Conservation (phyloP, 1,140 invertebrate species). For the Polypedilum vanderplanki region DNA sequence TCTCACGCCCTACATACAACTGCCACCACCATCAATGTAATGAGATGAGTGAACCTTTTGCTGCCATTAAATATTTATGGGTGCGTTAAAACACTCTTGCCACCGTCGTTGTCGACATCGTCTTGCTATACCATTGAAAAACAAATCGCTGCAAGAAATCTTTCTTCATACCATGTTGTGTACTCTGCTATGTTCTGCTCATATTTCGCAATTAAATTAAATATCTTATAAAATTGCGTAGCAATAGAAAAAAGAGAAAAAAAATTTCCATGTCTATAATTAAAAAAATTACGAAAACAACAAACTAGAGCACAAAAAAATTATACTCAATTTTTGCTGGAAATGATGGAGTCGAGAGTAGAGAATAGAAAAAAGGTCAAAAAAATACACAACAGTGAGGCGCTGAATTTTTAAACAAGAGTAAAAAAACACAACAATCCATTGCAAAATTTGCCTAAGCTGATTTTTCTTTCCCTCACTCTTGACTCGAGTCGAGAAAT, state of each 20-base stretch:
- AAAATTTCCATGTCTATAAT: too few relatives aligned
- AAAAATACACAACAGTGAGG: background rate
- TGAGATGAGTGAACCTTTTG: background rate
- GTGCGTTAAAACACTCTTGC: background rate
- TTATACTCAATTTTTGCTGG: background rate
- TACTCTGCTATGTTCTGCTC: background rate
- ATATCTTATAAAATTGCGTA: background rate
- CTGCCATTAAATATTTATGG: slow-evolving; percentile 26
- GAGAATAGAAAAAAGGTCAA: background rate
- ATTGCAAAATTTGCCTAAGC: background rate
- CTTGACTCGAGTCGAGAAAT: background rate
- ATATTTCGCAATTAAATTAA: background rate
- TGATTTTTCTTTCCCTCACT: slow-evolving; percentile 1
- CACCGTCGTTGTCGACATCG: background rate
- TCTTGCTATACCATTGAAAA: background rate
- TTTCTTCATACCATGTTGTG: background rate
- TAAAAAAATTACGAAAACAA: too few relatives aligned
- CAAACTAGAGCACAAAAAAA: too few relatives aligned
- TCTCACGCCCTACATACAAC: background rate
- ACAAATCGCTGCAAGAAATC: slow-evolving; percentile 21
- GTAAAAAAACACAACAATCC: background rate
- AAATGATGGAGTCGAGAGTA: background rate
- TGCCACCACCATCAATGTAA: background rate
- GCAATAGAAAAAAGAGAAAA: too few relatives aligned
- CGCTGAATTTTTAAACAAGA: background rate